Percentiles rank a stretch among this genome's conserved stretches.
phyloP scores from a whole-genome alignment of 2,113 vertebrate species.

The Poecilia latipinna region DNA sequence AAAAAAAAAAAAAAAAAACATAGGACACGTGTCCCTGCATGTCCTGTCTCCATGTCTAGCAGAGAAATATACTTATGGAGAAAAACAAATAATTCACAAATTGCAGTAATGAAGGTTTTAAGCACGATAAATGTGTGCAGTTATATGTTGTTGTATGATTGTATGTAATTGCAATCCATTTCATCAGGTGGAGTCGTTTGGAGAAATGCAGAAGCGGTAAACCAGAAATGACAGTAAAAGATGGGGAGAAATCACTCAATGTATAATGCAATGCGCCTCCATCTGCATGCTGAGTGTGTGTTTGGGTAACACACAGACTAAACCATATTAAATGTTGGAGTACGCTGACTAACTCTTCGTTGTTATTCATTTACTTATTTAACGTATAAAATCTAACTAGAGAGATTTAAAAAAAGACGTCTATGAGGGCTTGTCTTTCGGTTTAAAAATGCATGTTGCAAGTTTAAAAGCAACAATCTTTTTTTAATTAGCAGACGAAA shows the following conservation, averaged over 20 bases:
- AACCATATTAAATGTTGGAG: not conserved
- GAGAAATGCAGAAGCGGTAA: slow-evolving; percentile 47
- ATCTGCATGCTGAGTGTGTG: not conserved
- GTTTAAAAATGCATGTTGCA: not conserved
- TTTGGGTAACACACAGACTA: not conserved
- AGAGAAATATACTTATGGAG: too few species aligned
- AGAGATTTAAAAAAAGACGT: not conserved
- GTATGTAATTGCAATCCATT: slow-evolving; percentile 15
- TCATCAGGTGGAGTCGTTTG: slow-evolving; percentile 22
- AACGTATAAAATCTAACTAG: not conserved
- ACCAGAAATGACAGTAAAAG: slow-evolving; percentile 51
- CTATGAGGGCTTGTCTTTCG: not conserved
- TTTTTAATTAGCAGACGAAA: not conserved
- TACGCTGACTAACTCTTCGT: not conserved
- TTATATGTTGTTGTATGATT: not conserved
- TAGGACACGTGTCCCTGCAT: not conserved
- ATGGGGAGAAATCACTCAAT: slow-evolving; percentile 44
- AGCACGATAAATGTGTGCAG: slow-evolving; percentile 19
- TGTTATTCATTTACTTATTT: not conserved
- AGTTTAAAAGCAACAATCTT: not conserved
- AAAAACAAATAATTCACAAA: slow-evolving; percentile 36
- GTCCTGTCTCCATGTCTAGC: too few species aligned
- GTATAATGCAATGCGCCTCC: not conserved
- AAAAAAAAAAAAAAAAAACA: not conserved
- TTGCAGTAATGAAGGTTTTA: slow-evolving; percentile 36